Base-by-base conservation (phyloP, 1,140 invertebrate genomes). In the Cepaea nemoralis region DNA sequence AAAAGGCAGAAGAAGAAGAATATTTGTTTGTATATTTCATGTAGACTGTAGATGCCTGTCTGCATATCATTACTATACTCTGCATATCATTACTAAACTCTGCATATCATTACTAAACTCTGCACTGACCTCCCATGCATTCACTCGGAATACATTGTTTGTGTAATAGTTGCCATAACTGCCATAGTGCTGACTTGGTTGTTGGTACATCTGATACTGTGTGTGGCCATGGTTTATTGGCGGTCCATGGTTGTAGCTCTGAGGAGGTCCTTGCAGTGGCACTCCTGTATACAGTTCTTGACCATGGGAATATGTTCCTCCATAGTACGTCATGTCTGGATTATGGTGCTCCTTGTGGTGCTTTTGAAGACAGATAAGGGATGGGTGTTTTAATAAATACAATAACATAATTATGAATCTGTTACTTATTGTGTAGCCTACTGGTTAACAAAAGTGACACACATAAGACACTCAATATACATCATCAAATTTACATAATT, bases 151-250 rank as follows among this genome's bases (percentile, higher is more conserved):
- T 6, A 87, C 87, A 75, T 85, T 88, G 19, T 87, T 77, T 35
- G 87, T 83, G 69, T 83, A 87, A 50, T 84, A 86, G 40, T 81
- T 78, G 0, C 87, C 86, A 74, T 89, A 89, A 35, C 73, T 81
- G 0, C 88, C 88, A 71, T 89, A 89, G 50, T 83, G 77, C 35
- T 87, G 85, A 73, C 88, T 89, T 0, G 77, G 85, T 75, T 87
- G 88, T 69, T 85, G 85, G 66, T 83, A 84, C 14, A 86, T 84
- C 63, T 87, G 86, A 69, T 88, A 87, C 24, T 84, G 74, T 24
- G 83, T 77, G 10, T 40, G 24, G 40, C 69, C 39, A 31, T 67
- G 77, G 8, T 55, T 33, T 77, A 31, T 5, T 63, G 27, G 75
- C 6, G 75, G 75, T 6, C 14, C 22, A 6, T 75, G 19, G 1